Percentiles rank a stretch among this genome's conserved stretches.
Evolutionary conservation across 2,888 invertebrate species (phyloP).

Genomic region (Synanthedon vespiformis): DNA sequence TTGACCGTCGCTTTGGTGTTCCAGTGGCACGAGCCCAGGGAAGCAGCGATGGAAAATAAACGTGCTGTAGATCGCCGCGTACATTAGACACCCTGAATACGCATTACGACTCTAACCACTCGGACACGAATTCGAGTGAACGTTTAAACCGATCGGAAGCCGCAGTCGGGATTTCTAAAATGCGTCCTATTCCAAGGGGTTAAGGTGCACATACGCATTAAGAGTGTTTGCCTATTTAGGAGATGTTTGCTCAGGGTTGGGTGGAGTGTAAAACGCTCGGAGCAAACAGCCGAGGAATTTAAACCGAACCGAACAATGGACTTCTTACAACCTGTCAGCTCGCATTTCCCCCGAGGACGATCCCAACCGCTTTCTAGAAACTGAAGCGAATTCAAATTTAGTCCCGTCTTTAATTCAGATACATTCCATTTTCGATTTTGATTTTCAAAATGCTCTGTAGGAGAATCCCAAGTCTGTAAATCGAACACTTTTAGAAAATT

Average conservation of each 20-base stretch:
- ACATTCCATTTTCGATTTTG: not conserved
- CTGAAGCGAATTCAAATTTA: too few relatives aligned
- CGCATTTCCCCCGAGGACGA: not conserved
- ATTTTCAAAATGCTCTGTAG: not conserved
- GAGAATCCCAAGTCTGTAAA: not conserved
- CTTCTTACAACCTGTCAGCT: not conserved
- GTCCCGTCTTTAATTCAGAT: too few relatives aligned
- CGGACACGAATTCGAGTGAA: constrained; percentile 43
- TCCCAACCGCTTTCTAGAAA: not conserved
- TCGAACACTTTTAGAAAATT: too few relatives aligned
- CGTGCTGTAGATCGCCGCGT: too few relatives aligned
- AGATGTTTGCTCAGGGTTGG: constrained; percentile 33
- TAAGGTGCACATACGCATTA: too few relatives aligned
- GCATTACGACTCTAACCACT: constrained; percentile 33
- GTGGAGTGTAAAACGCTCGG: constrained; percentile 16
- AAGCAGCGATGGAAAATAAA: too few relatives aligned
- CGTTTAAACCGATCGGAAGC: constrained; percentile 16
- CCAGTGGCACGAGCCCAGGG: constrained; percentile 8
- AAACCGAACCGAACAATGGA: constrained; percentile 22
- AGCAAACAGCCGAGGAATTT: constrained; percentile 27
- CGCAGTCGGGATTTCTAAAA: too few relatives aligned
- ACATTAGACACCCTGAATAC: not conserved
- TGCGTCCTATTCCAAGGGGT: too few relatives aligned
- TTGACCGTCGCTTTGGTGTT: too few relatives aligned
- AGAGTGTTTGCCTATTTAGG: constrained; percentile 25